A percentile compares a stretch with the other conserved stretches of the same genome.
These are phyloP conservation scores for Bombus confusus DNA, from an alignment of 1,140 invertebrate genomes.

Conservation along the genomic window DNA sequence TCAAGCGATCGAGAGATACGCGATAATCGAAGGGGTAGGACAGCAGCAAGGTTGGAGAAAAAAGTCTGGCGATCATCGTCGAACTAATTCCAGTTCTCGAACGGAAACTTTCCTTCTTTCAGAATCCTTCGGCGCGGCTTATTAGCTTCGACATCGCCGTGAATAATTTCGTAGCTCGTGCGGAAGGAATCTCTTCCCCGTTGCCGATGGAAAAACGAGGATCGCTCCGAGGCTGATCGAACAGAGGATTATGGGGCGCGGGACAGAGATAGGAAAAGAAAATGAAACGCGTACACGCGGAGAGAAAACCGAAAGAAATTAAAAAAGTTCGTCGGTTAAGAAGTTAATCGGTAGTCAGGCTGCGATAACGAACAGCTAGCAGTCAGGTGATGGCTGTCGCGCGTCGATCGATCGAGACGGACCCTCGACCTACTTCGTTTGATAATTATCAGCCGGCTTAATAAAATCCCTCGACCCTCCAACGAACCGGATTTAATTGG, in stretches of 20 bases:
- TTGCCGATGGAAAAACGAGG: neutral
- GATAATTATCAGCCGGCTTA: slow-evolving; percentile 63
- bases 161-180: slow-evolving; percentile 35
- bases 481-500: slow-evolving; percentile 58
- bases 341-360: slow-evolving; percentile 60
- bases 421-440: slow-evolving; percentile 60
- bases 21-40: neutral
- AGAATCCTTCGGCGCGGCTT: slow-evolving; percentile 14
- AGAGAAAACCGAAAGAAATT: slow-evolving; percentile 50
- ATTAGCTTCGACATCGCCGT: slow-evolving; percentile 11
- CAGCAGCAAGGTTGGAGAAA: no score
- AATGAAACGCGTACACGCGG: neutral
- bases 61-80: neutral
- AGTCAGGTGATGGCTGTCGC: slow-evolving; percentile 42
- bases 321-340: slow-evolving; percentile 65
- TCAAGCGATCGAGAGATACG: neutral
- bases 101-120: neutral
- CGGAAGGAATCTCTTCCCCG: neutral
- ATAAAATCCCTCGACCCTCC: slow-evolving; percentile 59
- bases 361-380: slow-evolving; percentile 60
- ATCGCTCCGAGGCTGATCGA: neutral
- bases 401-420: slow-evolving; percentile 48
- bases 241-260: neutral
- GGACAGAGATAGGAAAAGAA: neutral
- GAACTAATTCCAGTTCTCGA: neutral